Evolutionary conservation across 1,140 invertebrate species (phyloP), one percentile per base, ranked within the genome.

Genomic region (Drosophila cardini): DNA sequence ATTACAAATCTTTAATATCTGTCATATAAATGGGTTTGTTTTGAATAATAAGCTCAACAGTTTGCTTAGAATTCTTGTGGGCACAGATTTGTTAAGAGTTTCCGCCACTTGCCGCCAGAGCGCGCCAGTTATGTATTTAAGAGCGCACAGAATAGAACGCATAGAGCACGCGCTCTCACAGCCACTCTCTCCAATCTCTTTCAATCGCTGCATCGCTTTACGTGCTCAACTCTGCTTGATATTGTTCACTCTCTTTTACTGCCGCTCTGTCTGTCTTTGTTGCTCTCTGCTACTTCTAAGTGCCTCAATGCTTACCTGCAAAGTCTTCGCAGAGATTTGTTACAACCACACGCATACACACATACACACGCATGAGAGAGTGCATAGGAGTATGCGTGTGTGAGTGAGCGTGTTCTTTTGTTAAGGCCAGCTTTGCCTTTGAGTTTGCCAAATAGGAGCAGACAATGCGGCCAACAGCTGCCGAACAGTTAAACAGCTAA

Each of bases 401-500:
- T 21, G 50, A n/a, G 36, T 34, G 42, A 30, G n/a, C 21, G 55
- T 55, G 26, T 63, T 32, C 45, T 40, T 73, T 70, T 63, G 65
- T 63, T 21, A 58, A 10, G 36, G 57, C 65, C 72, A 74, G 50
- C 48, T 56, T 74, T 74, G 72, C 42, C 58, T 36, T 38, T 52
- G 48, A 26, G 10, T 11, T 26, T 48, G 46, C 46, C 48, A 52
- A 52, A 52, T 52, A 16, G n/a, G 48, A 50, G 52, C 60, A 48
- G 56, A 71, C 60, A 71, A 71, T 64, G 68, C 60, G 68, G 9
- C 62, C 58, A 53, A 63, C 68, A 70, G 68, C 68, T 70, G 68
- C 58, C 68, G 32, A 50, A 70, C 43, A 26, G 46, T 46, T 62
- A 70, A 70, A 61, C 42, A 38, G 50, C 34, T 38, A 63, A 21